Percentiles rank a stretch among this genome's conserved stretches.
phyloP scores from a whole-genome alignment of 2,113 vertebrate genomes.

The Phrynocephalus versicolor region DNA sequence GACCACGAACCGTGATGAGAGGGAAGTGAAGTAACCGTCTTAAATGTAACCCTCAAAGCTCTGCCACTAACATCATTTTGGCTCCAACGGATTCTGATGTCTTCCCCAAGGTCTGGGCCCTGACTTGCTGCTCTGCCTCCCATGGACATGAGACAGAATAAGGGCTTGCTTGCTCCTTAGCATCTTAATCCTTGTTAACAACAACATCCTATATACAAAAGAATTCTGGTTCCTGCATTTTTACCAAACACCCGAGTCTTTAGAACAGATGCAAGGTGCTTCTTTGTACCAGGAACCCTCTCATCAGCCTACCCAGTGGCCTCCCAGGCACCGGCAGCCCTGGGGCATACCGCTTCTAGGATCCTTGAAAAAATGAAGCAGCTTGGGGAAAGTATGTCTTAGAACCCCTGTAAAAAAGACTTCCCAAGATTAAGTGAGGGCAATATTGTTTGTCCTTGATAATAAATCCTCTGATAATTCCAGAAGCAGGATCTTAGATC shows the following conservation, averaged over 20 bases:
- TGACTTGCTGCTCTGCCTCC: not conserved
- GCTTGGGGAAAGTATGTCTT: not conserved
- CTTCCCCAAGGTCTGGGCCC: not conserved
- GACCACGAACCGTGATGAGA: no score
- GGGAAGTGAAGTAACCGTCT: no score
- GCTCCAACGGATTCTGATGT: not conserved
- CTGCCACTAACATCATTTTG: not conserved
- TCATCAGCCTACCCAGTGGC: not conserved
- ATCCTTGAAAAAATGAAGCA: not conserved
- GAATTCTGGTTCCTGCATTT: not conserved
- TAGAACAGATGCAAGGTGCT: not conserved
- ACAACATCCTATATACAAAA: not conserved
- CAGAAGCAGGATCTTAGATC: not conserved
- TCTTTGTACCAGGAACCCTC: not conserved
- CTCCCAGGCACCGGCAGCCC: not conserved
- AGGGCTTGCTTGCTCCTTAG: not conserved
- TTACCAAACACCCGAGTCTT: not conserved
- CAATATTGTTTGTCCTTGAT: no score
- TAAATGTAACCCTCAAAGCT: no score
- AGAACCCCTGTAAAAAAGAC: no score
- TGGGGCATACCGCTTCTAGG: not conserved
- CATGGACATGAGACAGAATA: not conserved
- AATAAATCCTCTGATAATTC: not conserved
- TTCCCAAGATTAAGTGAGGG: no score
- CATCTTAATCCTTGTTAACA: not conserved